Evolutionary conservation across 1,140 invertebrate genomes (phyloP).

Genomic region (Portunus trituberculatus): DNA sequence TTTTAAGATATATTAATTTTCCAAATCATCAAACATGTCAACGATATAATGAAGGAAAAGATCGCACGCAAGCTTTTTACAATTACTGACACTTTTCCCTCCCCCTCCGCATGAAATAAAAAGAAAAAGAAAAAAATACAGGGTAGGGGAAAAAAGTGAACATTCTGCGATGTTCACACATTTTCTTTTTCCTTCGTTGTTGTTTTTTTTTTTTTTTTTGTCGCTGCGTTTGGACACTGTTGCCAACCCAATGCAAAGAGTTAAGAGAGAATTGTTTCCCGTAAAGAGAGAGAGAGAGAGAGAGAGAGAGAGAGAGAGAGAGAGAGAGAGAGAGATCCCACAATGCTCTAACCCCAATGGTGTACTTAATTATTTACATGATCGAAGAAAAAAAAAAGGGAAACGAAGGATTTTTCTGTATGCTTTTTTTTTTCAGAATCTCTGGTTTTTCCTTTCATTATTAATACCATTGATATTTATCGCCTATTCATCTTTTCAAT

Average conservation of each 20-base stretch:
- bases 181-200: neutral
- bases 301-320: conserved; percentile 42
- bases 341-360: neutral
- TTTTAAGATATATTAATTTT: neutral
- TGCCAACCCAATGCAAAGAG: neutral
- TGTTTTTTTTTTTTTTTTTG: neutral
- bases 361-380: too few species aligned
- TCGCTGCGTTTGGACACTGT: neutral
- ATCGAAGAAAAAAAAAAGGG: neutral
- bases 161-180: neutral
- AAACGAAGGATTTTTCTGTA: too few species aligned
- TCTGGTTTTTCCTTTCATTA: too few species aligned
- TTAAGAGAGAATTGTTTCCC: neutral
- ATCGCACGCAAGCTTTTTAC: neutral
- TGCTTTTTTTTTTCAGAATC: too few species aligned
- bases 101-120: neutral
- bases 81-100: neutral
- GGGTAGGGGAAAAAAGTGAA: neutral
- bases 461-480: too few species aligned
- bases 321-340: neutral
- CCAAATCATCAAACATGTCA: neutral
- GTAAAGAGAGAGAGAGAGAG: conserved; percentile 4
- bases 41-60: neutral
- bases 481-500: too few species aligned
- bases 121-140: neutral